phyloP scores from a whole-genome alignment of 1,140 invertebrate genomes.

The Helicoverpa zea region DNA sequence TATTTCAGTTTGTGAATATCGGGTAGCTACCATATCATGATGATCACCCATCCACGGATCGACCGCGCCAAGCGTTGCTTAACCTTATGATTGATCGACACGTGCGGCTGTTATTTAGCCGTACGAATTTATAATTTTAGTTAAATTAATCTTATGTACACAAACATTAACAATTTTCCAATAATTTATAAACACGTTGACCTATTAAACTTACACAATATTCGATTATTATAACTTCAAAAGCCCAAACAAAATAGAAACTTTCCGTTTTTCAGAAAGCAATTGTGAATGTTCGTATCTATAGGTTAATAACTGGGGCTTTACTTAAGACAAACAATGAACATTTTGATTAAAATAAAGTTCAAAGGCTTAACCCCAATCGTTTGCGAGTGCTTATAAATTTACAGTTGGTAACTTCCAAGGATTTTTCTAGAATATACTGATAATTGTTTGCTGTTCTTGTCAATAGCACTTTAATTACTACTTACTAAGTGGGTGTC shows the following conservation, averaged over 20 bases:
- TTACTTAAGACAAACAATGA: neutral
- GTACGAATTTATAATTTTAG: no score
- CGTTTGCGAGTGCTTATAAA: neutral
- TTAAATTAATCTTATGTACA: no score
- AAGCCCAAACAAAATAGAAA: neutral
- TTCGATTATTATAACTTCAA: neutral
- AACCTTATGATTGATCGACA: no score
- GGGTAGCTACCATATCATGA: no score
- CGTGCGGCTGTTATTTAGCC: no score
- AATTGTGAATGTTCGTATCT: neutral
- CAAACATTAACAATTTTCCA: no score
- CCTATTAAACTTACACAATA: constrained; percentile 3
- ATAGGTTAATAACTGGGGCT: neutral
- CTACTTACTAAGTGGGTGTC: neutral
- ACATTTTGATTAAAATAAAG: constrained; percentile 13
- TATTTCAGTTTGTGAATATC: no score
- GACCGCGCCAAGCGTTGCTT: no score
- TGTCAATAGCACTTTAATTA: neutral
- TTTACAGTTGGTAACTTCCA: neutral
- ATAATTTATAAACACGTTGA: no score
- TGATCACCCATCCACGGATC: no score
- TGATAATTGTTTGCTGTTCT: neutral
- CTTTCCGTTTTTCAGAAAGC: constrained; percentile 11
- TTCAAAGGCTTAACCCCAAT: constrained; percentile 4
- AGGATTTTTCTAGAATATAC: neutral